Evolutionary conservation across 1,140 invertebrate species (phyloP).

Genomic region (Heliconius melpomene): DNA sequence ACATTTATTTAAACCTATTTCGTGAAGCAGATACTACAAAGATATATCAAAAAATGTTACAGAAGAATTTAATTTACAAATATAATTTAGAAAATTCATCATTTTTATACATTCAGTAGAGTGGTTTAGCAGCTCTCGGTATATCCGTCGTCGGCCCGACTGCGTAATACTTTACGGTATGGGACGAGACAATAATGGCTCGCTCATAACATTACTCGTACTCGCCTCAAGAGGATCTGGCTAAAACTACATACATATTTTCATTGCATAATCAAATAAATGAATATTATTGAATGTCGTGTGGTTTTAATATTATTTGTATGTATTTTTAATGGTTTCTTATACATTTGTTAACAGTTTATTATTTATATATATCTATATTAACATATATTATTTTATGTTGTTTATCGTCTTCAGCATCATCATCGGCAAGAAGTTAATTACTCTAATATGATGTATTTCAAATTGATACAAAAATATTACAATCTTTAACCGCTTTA

Average conservation of each 20-base stretch:
- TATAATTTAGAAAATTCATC: not conserved
- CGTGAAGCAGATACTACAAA: not conserved
- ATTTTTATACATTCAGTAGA: not conserved
- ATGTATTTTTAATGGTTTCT: no score
- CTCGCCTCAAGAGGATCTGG: slow-evolving; percentile 63
- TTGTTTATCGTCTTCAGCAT: no score
- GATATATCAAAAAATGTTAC: not conserved
- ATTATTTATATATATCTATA: no score
- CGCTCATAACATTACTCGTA: slow-evolving; percentile 81
- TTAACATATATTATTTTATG: no score
- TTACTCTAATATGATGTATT: no score
- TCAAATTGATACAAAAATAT: no score
- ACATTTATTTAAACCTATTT: slow-evolving; percentile 9
- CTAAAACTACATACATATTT: slow-evolving; percentile 41
- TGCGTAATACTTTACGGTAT: slow-evolving; percentile 81
- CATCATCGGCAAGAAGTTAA: no score
- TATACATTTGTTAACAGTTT: no score
- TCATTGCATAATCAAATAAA: slow-evolving; percentile 13
- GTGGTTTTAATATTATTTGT: not conserved
- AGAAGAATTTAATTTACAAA: not conserved
- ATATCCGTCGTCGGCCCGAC: slow-evolving; percentile 63
- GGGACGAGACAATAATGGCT: slow-evolving; percentile 80
- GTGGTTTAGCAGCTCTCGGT: slow-evolving; percentile 66
- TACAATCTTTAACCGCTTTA: no score
- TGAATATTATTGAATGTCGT: not conserved